Evolutionary conservation across 2,797 vertebrate species (phyloP).

Genomic region (Serranus cabrilla): DNA sequence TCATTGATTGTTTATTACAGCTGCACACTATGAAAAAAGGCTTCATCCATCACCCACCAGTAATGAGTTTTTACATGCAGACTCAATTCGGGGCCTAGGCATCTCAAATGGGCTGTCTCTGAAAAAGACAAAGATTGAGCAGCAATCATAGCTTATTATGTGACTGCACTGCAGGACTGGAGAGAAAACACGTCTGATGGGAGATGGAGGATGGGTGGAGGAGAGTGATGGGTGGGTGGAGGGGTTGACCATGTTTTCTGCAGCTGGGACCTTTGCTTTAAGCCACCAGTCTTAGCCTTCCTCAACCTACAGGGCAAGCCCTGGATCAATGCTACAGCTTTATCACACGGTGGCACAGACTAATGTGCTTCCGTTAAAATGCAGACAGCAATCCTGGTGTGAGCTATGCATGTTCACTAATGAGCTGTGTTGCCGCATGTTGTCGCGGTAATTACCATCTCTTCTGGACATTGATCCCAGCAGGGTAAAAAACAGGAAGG

Average conservation of each 20-base stretch:
- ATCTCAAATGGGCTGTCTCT: slow-evolving; percentile 68
- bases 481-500: slow-evolving; percentile 55
- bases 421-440: slow-evolving; percentile 79
- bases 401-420: slow-evolving; percentile 79
- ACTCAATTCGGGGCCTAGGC: slow-evolving; percentile 70
- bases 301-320: slow-evolving; percentile 44
- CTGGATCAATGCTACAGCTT: slow-evolving; percentile 75
- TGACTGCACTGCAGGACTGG: slow-evolving; percentile 56
- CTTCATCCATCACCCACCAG: slow-evolving; percentile 78
- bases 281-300: slow-evolving; percentile 31
- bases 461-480: slow-evolving; percentile 74
- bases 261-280: slow-evolving; percentile 43
- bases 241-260: slow-evolving; percentile 32
- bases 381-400: slow-evolving; percentile 73
- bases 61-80: slow-evolving; percentile 82
- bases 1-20: slow-evolving; percentile 85
- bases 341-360: slow-evolving; percentile 71
- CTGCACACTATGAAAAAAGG: slow-evolving; percentile 65
- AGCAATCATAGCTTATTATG: slow-evolving; percentile 79
- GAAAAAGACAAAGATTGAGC: slow-evolving; percentile 78
- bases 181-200: slow-evolving; percentile 37
- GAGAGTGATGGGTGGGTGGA: slow-evolving; percentile 4
- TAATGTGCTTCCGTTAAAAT: slow-evolving; percentile 72
- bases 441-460: slow-evolving; percentile 78
- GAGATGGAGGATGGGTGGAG: slow-evolving; percentile 12